Percentiles rank a stretch among this genome's conserved stretches.
These are phyloP conservation scores for Ametastegia equiseti DNA, from an alignment of 2,888 invertebrate genomes.

Conservation along the genomic window DNA sequence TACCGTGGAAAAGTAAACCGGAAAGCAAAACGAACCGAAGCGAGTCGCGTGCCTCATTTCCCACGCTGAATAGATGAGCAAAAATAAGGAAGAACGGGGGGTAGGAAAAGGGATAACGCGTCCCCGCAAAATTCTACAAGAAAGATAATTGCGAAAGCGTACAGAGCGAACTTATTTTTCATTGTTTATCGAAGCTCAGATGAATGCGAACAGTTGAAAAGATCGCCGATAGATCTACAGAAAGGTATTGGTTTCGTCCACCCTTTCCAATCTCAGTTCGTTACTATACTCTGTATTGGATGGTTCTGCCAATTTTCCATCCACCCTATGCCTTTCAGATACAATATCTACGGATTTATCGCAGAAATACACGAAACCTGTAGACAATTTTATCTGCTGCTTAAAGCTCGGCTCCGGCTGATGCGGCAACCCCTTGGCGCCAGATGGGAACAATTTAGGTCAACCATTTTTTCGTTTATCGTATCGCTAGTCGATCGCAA, in stretches of 20 bases:
- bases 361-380: constrained; percentile 7
- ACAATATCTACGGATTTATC: constrained; percentile 30
- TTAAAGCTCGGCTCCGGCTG: neutral
- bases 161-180: neutral
- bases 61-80: neutral
- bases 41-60: neutral
- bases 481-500: neutral
- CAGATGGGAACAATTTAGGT: constrained; percentile 26
- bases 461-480: constrained; percentile 4
- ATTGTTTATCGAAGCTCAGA: constrained; percentile 6
- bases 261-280: neutral
- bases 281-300: neutral
- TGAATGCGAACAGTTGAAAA: neutral
- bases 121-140: neutral
- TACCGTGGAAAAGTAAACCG: neutral
- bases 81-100: neutral
- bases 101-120: neutral
- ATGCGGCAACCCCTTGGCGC: constrained; percentile 1
- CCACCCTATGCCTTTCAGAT: neutral
- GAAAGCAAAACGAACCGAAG: neutral
- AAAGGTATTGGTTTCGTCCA: neutral
- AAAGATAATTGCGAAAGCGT: neutral
- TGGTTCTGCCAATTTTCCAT: neutral
- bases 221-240: neutral
- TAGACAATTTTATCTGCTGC: constrained; percentile 6